phyloP scores from a whole-genome alignment of 2,888 invertebrate species.

The Sphecodes monilicornis region DNA sequence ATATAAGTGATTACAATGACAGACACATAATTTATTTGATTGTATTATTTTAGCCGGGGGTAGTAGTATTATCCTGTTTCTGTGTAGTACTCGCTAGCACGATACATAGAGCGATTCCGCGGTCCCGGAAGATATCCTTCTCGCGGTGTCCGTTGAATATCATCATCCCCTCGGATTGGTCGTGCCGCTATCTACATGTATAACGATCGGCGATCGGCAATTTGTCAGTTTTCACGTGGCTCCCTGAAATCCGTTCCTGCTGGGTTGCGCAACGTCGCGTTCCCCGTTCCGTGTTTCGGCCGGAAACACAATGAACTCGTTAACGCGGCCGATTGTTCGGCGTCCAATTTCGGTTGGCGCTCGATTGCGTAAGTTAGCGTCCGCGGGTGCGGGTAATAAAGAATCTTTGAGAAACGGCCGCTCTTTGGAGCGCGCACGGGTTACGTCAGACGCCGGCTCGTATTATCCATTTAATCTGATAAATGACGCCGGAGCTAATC shows the following conservation, averaged over 20 bases:
- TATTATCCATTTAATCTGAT: conserved; percentile 63
- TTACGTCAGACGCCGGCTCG: conserved; percentile 51
- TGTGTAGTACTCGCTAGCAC: neutral
- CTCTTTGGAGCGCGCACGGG: conserved; percentile 14
- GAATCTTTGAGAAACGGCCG: conserved; percentile 47
- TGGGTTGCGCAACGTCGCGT: conserved; percentile 25
- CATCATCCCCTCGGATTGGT: neutral
- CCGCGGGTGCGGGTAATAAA: conserved; percentile 36
- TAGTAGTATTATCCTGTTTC: too few relatives aligned
- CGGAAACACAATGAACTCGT: conserved; percentile 44
- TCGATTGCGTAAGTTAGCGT: conserved; percentile 39
- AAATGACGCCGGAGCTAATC: conserved; percentile 59
- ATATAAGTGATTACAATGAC: too few relatives aligned
- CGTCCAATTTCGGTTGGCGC: conserved; percentile 26
- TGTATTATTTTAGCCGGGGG: too few relatives aligned
- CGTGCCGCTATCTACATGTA: too few relatives aligned
- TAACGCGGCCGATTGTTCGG: conserved; percentile 35
- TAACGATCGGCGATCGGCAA: neutral
- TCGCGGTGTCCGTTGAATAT: neutral
- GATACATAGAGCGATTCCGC: neutral
- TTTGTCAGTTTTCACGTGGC: neutral
- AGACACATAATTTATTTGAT: too few relatives aligned
- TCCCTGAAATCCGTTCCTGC: conserved; percentile 3
- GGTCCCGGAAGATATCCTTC: neutral
- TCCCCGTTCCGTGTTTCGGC: conserved; percentile 21